Conservation (phyloP, 35 echinoderm and acorn worm species). For the Antedon bifida region DNA sequence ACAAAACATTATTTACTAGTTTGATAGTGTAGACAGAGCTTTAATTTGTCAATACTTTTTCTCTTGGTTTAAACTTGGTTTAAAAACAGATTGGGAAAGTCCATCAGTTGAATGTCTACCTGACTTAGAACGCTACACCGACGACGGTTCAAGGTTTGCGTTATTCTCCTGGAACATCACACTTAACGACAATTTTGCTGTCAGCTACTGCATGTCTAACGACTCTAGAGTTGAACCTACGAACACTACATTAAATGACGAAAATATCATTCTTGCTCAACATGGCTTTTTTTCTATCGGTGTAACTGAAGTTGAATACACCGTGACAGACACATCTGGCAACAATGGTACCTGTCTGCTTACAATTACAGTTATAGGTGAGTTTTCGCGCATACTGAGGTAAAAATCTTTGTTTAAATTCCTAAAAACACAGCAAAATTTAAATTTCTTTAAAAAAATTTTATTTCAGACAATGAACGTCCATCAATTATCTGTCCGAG, state of each 20-base stretch:
- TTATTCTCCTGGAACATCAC: neutral
- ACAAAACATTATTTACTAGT: too few species aligned
- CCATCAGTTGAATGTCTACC: neutral
- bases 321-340: neutral
- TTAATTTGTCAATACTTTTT: too few species aligned
- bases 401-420: too few species aligned
- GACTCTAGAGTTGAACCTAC: neutral
- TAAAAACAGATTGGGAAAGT: neutral
- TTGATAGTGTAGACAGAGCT: too few species aligned
- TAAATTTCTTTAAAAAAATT: too few species aligned
- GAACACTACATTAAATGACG: neutral
- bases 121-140: neutral
- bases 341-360: neutral
- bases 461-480: neutral
- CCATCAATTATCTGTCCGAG: neutral
- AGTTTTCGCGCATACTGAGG: neutral
- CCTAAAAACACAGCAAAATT: too few species aligned
- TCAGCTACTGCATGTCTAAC: neutral
- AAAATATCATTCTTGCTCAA: neutral
- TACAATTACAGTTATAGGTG: neutral
- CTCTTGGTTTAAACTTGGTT: too few species aligned
- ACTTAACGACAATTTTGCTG: neutral
- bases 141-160: neutral
- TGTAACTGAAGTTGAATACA: neutral
- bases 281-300: neutral